phyloP scores from a whole-genome alignment of 2,113 vertebrate genomes.

The Isurus oxyrinchus region DNA sequence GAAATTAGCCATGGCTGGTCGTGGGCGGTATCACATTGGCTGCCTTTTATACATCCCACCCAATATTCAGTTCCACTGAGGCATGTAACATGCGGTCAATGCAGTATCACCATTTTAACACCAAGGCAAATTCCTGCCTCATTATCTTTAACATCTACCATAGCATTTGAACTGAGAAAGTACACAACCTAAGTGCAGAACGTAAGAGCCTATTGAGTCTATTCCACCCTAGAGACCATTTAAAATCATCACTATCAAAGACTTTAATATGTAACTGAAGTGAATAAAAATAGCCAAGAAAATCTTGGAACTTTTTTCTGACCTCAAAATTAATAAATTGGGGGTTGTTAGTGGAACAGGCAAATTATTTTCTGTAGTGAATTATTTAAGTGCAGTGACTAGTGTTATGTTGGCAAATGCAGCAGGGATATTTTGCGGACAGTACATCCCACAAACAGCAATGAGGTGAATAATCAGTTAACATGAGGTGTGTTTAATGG shows the following conservation, averaged over 20 bases:
- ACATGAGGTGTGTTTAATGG: not conserved
- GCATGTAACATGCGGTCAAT: not conserved
- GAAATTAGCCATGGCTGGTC: not conserved
- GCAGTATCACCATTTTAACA: not conserved
- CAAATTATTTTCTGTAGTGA: not conserved
- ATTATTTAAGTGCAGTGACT: not conserved
- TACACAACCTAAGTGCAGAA: not conserved
- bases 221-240: not conserved
- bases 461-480: not conserved
- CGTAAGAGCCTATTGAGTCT: not conserved
- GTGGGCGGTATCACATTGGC: not conserved
- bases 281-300: not conserved
- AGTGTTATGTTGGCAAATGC: not conserved
- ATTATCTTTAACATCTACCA: not conserved
- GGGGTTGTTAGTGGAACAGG: not conserved
- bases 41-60: not conserved
- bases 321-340: not conserved
- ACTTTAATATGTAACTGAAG: not conserved
- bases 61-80: not conserved
- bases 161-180: not conserved
- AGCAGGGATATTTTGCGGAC: not conserved
- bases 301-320: not conserved
- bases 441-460: not conserved
- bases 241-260: not conserved
- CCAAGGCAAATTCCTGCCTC: not conserved